A percentile compares a stretch with the other conserved stretches of the same genome.
These are phyloP conservation scores for Mugil cephalus DNA, from an alignment of 2,113 vertebrate genomes.

Conservation along the genomic window DNA sequence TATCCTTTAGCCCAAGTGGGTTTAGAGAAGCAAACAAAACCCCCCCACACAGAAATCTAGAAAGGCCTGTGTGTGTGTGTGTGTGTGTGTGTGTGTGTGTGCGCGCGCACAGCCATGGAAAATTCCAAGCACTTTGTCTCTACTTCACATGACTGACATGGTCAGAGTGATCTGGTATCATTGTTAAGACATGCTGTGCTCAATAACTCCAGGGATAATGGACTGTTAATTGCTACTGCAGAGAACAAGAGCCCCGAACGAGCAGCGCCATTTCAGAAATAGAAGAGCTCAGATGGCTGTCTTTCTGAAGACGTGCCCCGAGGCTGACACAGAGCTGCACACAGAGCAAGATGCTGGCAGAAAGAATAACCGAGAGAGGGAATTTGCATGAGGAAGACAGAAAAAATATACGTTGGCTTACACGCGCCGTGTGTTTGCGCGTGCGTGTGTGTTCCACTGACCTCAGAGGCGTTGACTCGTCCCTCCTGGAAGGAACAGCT, in stretches of 20 bases:
- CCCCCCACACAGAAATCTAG: neutral
- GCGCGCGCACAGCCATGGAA: neutral
- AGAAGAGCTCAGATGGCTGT: slow-evolving; percentile 59
- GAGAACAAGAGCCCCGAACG: slow-evolving; percentile 60
- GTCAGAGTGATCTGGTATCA: slow-evolving; percentile 60
- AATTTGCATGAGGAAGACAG: neutral
- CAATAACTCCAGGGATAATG: slow-evolving; percentile 67
- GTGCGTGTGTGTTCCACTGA: slow-evolving; percentile 64
- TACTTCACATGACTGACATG: slow-evolving; percentile 38
- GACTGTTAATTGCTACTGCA: slow-evolving; percentile 64
- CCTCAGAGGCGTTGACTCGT: slow-evolving; percentile 95
- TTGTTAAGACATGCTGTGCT: slow-evolving; percentile 61
- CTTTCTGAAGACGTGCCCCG: slow-evolving; percentile 66
- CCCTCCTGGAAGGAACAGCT: slow-evolving; percentile 99
- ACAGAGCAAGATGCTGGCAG: slow-evolving; percentile 43
- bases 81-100: no score
- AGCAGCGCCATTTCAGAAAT: slow-evolving; percentile 54
- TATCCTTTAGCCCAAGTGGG: neutral
- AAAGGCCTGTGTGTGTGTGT: no score
- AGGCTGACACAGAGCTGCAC: slow-evolving; percentile 56
- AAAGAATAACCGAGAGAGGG: slow-evolving; percentile 16
- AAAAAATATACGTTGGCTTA: neutral
- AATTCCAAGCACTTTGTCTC: slow-evolving; percentile 10
- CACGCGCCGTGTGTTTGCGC: slow-evolving; percentile 12
- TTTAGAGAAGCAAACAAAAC: neutral